Percentiles rank a stretch among this genome's conserved stretches.
Conservation (phyloP, 2,888 invertebrate genomes). For the Cephus spinipes region DNA sequence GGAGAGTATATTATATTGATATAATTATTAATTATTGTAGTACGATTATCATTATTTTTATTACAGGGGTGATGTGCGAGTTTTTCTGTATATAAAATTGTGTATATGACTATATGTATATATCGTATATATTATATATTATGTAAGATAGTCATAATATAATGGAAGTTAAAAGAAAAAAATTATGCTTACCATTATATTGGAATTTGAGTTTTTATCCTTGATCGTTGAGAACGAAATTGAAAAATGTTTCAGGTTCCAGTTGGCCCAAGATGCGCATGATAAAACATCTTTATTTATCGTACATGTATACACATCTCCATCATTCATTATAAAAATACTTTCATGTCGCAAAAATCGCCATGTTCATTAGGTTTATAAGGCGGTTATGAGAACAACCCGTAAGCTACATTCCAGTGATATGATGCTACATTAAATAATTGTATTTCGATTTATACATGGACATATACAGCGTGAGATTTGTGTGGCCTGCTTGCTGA, state of each 20-base stretch:
- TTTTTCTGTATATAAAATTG: conserved; percentile 34
- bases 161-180: conserved; percentile 33
- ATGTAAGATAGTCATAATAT: conserved; percentile 40
- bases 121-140: conserved; percentile 34
- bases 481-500: neutral
- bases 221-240: neutral
- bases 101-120: conserved; percentile 38
- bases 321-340: neutral
- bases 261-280: neutral
- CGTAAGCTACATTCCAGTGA: neutral
- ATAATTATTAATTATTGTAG: conserved; percentile 2
- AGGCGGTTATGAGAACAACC: neutral
- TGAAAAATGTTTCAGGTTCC: neutral
- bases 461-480: neutral
- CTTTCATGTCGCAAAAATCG: neutral
- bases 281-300: neutral
- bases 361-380: neutral
- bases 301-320: neutral
- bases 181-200: neutral
- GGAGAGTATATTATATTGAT: conserved; percentile 14
- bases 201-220: neutral
- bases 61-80: conserved; percentile 5
- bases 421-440: neutral
- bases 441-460: neutral
- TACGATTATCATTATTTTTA: conserved; percentile 14